phyloP scores from a whole-genome alignment of 2,797 vertebrate species.

The Falco berigora region DNA sequence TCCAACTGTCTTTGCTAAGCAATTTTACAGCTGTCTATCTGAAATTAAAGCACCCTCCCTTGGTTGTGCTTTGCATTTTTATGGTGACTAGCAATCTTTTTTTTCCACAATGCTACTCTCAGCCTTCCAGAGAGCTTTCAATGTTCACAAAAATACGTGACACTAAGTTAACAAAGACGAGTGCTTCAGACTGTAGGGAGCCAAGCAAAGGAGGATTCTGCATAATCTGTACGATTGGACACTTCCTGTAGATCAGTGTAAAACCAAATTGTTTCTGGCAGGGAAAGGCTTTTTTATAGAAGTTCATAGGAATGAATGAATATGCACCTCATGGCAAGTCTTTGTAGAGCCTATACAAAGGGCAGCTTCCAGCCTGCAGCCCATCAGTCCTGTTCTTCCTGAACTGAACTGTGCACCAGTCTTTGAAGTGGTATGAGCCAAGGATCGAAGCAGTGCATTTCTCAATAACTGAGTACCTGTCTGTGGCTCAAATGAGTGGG shows the following conservation, averaged over 20 bases:
- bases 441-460: background rate
- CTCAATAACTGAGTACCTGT: background rate
- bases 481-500: background rate
- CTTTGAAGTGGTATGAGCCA: background rate
- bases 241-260: background rate
- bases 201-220: background rate
- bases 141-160: background rate
- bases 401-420: background rate
- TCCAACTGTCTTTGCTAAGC: conserved; percentile 11
- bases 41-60: conserved; percentile 31
- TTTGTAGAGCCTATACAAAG: background rate
- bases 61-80: conserved; percentile 40
- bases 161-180: background rate
- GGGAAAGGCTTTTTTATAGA: background rate
- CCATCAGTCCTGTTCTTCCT: background rate
- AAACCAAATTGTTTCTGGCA: background rate
- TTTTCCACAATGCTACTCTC: background rate
- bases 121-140: background rate
- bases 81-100: background rate
- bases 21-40: conserved; percentile 39
- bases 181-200: background rate
- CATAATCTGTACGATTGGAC: background rate
- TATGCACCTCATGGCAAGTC: background rate
- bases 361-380: background rate
- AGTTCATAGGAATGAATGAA: background rate